Base-by-base conservation (phyloP, 2,113 vertebrate species). In the Otolemur garnettii region DNA sequence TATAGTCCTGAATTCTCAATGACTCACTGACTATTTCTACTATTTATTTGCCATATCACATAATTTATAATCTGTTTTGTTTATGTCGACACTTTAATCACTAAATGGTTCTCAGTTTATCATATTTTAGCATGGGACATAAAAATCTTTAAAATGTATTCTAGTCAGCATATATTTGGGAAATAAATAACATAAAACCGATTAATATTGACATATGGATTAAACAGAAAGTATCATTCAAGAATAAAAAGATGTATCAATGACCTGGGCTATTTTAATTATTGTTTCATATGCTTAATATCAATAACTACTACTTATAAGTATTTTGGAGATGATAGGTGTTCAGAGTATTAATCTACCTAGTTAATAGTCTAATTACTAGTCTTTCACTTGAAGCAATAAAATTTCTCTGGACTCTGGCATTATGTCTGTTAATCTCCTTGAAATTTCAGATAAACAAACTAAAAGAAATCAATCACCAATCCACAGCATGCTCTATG, bases 381-480 rank as follows among this genome's bases (percentile, higher is more conserved):
- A 21, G 45, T 33, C 24, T 59, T 93, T 97, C n/a, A 45, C 74
- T 94, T 62, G 57, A 94, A 96, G 78, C 77, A 86, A 80, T 94
- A 93, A 96, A 91, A n/a, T 33, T 87, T 94, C 87, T 95, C 95
- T 95, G 90, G 87, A 96, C 87, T 97, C 79, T 94, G 92, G 86
- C 86, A 95, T 92, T 95, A 69, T 59, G 86, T 96, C 93, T 95
- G 83, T 87, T 97, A 96, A 94, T 94, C 64, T 95, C 81, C 78
- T 95, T 95, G 80, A 96, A 93, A 97, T 96, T 95, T 96, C 62
- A 92, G 84, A 91, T 92, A 96, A 97, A 96, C 78, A 97, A 94
- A 93, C 60, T 15, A 68, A 97, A 95, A 87, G 68, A 96, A 97
- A 96, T 96, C 97, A 95, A 90, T 97, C 88, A 84, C 66, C 45